Evolutionary conservation across 2,797 vertebrate species (phyloP).

Genomic region (Gallinago nigripennis): DNA sequence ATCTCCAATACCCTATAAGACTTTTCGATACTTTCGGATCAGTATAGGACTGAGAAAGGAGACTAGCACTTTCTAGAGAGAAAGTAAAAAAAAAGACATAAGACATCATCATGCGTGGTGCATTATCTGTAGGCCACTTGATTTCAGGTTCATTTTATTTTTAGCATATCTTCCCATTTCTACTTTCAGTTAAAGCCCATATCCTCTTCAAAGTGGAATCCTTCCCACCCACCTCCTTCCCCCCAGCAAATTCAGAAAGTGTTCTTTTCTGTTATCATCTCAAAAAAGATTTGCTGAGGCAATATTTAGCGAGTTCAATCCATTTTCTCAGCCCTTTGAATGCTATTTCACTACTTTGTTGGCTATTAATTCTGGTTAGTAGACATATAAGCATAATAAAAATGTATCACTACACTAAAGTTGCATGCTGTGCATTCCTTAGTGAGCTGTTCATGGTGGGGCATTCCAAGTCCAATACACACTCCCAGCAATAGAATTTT

Average conservation of each 20-base stretch:
- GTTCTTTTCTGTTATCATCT: not conserved
- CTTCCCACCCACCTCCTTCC: fast-evolving
- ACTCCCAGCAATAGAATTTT: too few relatives aligned
- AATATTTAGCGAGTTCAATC: not conserved
- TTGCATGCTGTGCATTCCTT: not conserved
- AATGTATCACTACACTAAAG: not conserved
- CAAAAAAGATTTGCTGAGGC: not conserved
- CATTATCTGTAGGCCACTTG: not conserved
- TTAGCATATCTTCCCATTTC: not conserved
- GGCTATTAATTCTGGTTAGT: not conserved
- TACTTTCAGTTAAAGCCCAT: not conserved
- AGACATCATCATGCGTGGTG: fast-evolving
- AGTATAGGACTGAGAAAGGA: not conserved
- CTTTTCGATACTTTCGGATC: not conserved
- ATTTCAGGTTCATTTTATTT: not conserved
- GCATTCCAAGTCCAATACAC: not conserved
- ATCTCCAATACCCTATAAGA: not conserved
- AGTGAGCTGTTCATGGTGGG: fast-evolving
- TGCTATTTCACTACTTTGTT: not conserved
- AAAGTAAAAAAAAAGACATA: not conserved
- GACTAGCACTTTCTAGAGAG: not conserved
- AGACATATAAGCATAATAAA: not conserved
- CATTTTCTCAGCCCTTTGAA: not conserved
- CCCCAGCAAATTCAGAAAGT: not conserved
- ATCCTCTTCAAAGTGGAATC: not conserved